Evolutionary conservation across 2,888 invertebrate species (phyloP).

Genomic region (Ischnura elegans): DNA sequence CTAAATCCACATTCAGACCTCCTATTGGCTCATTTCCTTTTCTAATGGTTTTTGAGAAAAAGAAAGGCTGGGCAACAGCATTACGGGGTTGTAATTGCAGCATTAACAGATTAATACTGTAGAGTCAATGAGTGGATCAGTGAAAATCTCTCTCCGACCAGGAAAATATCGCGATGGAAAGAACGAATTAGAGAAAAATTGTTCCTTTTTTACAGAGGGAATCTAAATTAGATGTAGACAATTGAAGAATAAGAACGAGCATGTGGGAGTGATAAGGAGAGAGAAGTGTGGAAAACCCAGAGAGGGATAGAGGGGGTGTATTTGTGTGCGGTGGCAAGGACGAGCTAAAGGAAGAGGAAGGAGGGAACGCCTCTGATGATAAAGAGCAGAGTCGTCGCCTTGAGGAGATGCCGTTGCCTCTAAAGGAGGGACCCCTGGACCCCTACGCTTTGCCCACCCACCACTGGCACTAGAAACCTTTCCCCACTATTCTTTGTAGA

Average conservation of each 20-base stretch:
- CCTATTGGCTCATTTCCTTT: too few relatives aligned
- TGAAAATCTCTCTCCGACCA: not conserved
- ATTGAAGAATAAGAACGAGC: not conserved
- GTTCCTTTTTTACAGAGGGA: not conserved
- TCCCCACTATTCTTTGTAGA: not conserved
- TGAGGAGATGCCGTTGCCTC: not conserved
- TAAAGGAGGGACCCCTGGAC: not conserved
- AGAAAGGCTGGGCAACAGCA: too few relatives aligned
- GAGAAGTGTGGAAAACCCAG: not conserved
- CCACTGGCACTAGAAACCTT: not conserved
- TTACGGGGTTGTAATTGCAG: too few relatives aligned
- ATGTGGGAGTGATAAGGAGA: too few relatives aligned
- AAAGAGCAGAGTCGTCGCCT: not conserved
- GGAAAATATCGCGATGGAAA: constrained; percentile 8
- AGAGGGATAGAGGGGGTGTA: too few relatives aligned
- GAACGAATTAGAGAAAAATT: not conserved
- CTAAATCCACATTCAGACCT: too few relatives aligned
- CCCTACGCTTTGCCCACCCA: not conserved
- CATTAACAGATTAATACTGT: too few relatives aligned
- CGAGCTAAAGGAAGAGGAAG: not conserved
- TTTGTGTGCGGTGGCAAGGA: too few relatives aligned
- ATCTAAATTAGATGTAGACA: not conserved
- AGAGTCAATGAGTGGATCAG: too few relatives aligned
- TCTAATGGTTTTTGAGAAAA: too few relatives aligned
- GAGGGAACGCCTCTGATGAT: not conserved